Evolutionary conservation across 2,888 invertebrate species (phyloP), one percentile per base, ranked within the genome.

Genomic region (Electrophaes corylata): DNA sequence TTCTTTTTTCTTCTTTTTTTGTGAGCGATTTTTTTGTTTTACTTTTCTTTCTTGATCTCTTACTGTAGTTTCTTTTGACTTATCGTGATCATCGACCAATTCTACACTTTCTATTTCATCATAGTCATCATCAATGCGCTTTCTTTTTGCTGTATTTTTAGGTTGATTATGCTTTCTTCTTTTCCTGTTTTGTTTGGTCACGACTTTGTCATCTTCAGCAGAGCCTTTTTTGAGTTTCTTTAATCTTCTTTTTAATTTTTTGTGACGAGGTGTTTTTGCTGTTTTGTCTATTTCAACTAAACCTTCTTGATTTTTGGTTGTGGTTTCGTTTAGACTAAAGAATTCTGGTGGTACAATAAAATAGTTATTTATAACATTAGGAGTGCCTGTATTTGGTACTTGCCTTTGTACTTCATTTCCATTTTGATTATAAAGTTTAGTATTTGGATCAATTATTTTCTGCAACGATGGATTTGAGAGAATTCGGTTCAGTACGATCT

Each of bases 341-440:
- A 71, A 67, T 10, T 75, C 76, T 8, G 76, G 64, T 11, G 82
- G 78, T 40, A 77, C 43, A 39, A 76, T 70, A 40, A 76, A 74
- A 60, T 84, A 81, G 62, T 81, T 84, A 57, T 78, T 83, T 0
- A 79, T 65, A 3, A 78, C 60, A 65, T 76, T 79, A 4, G 79
- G 73, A 3, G 51, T 29, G 3, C 62, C 52, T 11, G 61, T 48
- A 37, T 51, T 67, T 16, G 66, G 59, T 20, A 54, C 48, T 23
- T 62, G 55, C 26, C 58, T 54, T 10, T 64, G 65, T 19, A 64
- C 62, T 45, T 75, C 71, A 31, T 65, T 48, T 8, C 69, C 75
- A 69, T 79, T 74, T 53, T 73, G 69, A 62, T 72, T 70, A 16
- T 68, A 78, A 41, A 67, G 56, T 12, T 53, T 69, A 0, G 62